Conservation (phyloP, 2,888 invertebrate species). For the Rhaphigaster nebulosa region DNA sequence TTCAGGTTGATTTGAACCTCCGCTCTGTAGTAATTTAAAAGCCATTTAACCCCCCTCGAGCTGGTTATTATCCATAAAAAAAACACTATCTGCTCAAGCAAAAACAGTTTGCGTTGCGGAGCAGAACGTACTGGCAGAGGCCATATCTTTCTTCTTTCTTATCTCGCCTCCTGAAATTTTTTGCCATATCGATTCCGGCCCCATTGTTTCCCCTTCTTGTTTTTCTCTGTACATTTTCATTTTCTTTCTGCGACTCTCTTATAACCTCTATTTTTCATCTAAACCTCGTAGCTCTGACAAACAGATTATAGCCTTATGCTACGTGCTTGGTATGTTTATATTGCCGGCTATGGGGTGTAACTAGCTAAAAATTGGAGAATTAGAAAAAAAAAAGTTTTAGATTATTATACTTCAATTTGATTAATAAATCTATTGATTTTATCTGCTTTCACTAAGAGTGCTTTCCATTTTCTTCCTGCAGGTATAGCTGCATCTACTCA, state of each 20-base stretch:
- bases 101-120: not conserved
- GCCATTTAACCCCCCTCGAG: not conserved
- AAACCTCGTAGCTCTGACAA: conserved; percentile 11
- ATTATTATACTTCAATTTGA: too few species aligned
- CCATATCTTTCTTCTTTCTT: conserved; percentile 41
- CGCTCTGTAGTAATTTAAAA: not conserved
- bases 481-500: too few species aligned
- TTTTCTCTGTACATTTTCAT: conserved; percentile 40
- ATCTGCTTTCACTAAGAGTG: too few species aligned
- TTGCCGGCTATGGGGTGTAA: not conserved
- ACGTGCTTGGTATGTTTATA: conserved; percentile 18
- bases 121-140: not conserved
- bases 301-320: conserved; percentile 21
- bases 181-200: conserved; percentile 31
- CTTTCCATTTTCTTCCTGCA: too few species aligned
- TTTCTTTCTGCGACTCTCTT: conserved; percentile 43
- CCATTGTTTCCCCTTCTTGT: conserved; percentile 40
- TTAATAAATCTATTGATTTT: too few species aligned
- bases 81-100: not conserved
- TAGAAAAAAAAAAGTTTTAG: not conserved
- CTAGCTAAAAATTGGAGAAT: not conserved
- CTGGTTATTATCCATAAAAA: not conserved
- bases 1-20: not conserved
- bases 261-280: conserved; percentile 18
- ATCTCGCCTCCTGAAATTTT: conserved; percentile 35